Base-by-base conservation (phyloP, 2,888 invertebrate genomes). In the Caenorhabditis drosophilae region DNA sequence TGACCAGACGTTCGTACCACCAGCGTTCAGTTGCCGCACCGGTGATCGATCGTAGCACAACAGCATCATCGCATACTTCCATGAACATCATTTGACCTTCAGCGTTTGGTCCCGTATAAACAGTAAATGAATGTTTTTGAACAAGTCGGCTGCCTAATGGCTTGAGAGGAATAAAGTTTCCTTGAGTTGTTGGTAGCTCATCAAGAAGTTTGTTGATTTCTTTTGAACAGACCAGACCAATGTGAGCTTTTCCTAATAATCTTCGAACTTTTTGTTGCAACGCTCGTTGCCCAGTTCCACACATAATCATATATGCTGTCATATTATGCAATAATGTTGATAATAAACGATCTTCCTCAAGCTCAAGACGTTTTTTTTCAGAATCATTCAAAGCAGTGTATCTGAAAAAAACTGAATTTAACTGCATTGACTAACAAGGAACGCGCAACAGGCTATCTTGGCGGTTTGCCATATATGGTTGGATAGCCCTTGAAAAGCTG, bases 1-100 rank as follows among this genome's bases (percentile, higher is more conserved):
- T 99, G 52, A 98, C 95, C 52, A 99, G 87, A 53, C 96, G 88
- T 85, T 99, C 98, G 86, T 92, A 99, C 97, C 97, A 99, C 97
- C 98, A 98, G 41, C 96, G 88, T 64, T 86, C 86, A 3, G 84
- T 77, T 44, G 88, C 87, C 31, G 85, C 84, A 4, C 88, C 87
- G 26, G 86, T 87, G 12, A 87, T 85, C 66, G 85, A 86, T 9
- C 88, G 84, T 47, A 88, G 92, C 89, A 85, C 84, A 31, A 88
- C 85, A 48, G 87, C 95, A 85, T 99, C 98, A 84, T 98, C 97
- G 67, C 97, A 90, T 36, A 86, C 87, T 84, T 88, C 87, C 86
- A 88, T 86, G 75, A 88, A 88, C 51, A 87, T 81, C 86, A 87
- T 87, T 67, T 86, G 86, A 2, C 96, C 96, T 35, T 90, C 89